A percentile compares a stretch with the other conserved stretches of the same genome.
These are phyloP conservation scores for Procavia capensis DNA, from an alignment of 2,113 vertebrate species.

Conservation along the genomic window DNA sequence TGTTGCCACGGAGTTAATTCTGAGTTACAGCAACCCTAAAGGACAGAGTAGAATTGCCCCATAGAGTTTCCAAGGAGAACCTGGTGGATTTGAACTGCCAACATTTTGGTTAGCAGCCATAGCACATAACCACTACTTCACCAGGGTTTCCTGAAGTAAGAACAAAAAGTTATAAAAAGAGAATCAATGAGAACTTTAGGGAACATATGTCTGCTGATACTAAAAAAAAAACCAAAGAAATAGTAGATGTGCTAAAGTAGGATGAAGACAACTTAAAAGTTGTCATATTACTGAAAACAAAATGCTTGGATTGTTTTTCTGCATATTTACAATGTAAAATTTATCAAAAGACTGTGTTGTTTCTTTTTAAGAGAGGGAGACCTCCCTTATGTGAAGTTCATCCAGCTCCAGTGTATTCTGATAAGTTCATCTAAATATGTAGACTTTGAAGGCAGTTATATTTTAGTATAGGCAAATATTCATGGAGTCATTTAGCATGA, in stretches of 20 bases:
- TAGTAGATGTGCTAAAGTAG: too few relatives aligned
- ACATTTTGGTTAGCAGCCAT: too few relatives aligned
- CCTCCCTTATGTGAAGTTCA: neutral
- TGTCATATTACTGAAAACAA: neutral
- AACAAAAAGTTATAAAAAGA: neutral
- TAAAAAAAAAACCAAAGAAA: too few relatives aligned
- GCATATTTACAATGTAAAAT: neutral
- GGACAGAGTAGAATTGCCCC: too few relatives aligned
- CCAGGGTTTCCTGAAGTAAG: too few relatives aligned
- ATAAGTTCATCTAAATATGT: conserved; percentile 2
- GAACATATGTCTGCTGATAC: neutral
- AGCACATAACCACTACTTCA: too few relatives aligned
- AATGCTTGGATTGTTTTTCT: neutral
- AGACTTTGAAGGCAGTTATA: neutral
- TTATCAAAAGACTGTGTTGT: neutral
- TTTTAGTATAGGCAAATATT: neutral
- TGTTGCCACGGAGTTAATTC: too few relatives aligned
- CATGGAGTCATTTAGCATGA: neutral
- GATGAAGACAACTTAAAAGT: neutral
- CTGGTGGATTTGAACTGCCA: too few relatives aligned
- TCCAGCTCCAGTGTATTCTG: neutral
- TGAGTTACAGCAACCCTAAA: too few relatives aligned
- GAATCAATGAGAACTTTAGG: neutral
- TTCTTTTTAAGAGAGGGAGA: neutral
- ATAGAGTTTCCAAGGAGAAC: too few relatives aligned